phyloP scores from a whole-genome alignment of 2,888 invertebrate genomes.

The Harpagoxenus sublaevis region DNA sequence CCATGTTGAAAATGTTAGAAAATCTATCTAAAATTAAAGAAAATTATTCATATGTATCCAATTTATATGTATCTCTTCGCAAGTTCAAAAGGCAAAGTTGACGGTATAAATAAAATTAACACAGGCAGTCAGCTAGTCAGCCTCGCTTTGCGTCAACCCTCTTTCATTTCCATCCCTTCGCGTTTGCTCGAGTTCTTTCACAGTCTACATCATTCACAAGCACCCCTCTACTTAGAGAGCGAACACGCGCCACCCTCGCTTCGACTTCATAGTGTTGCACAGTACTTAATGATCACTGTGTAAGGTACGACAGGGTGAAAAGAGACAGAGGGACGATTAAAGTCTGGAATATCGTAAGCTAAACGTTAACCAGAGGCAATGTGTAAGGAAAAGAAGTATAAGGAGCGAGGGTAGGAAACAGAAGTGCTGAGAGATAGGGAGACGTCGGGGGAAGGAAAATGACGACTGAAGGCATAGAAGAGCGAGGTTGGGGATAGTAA shows the following conservation, averaged over 20 bases:
- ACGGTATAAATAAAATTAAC: conserved; percentile 78
- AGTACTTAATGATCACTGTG: conserved; percentile 73
- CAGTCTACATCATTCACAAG: conserved; percentile 74
- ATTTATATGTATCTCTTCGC: not conserved
- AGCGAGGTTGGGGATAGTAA: conserved; percentile 45
- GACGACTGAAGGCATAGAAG: conserved; percentile 1
- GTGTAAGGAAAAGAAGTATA: conserved; percentile 9
- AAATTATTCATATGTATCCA: not conserved
- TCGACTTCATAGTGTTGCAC: conserved; percentile 57
- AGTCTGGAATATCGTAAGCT: conserved; percentile 48
- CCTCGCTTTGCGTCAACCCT: conserved; percentile 74
- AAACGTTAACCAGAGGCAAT: conserved; percentile 47
- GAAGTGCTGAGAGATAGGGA: not conserved
- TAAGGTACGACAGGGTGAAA: conserved; percentile 31
- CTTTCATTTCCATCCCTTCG: conserved; percentile 67
- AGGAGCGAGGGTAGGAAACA: not conserved
- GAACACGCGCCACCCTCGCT: conserved; percentile 43
- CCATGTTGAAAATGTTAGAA: not conserved
- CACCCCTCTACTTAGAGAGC: conserved; percentile 63
- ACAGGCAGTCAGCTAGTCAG: conserved; percentile 62
- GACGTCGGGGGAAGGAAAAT: not conserved
- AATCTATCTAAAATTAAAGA: not conserved
- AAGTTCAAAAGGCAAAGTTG: conserved; percentile 77
- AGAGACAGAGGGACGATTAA: conserved; percentile 40
- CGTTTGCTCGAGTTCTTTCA: conserved; percentile 76